Conservation (phyloP, 2,797 vertebrate species). For the Carapus acus region DNA sequence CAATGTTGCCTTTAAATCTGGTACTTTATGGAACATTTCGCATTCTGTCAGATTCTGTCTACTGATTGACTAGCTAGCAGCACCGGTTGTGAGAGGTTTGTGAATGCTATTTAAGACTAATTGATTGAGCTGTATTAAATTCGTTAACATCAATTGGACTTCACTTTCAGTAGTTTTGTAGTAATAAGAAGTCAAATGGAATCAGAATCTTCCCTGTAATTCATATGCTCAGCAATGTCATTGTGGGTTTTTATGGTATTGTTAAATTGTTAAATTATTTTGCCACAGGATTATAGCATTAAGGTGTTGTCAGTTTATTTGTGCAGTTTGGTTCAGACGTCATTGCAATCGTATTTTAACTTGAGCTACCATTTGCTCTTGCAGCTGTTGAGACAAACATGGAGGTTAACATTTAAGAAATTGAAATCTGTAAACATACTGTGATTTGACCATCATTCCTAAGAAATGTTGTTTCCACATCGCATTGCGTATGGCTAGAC, state of each 20-base stretch:
- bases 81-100: neutral
- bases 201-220: constrained; percentile 15
- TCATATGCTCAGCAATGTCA: too few species aligned
- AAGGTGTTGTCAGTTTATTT: neutral
- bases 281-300: neutral
- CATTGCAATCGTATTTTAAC: neutral
- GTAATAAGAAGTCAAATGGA: too few species aligned
- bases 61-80: neutral
- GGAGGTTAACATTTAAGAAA: too few species aligned
- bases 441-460: too few species aligned
- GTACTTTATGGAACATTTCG: constrained; percentile 19
- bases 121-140: neutral
- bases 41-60: constrained; percentile 42
- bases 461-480: neutral
- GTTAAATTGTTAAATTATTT: constrained; percentile 5
- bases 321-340: neutral
- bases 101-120: constrained; percentile 4
- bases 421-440: too few species aligned
- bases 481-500: neutral
- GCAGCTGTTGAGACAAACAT: neutral
- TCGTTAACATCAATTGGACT: constrained; percentile 3
- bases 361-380: neutral
- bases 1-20: constrained; percentile 49
- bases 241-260: too few species aligned
- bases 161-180: constrained; percentile 7